Conservation (phyloP, 2,797 vertebrate genomes). For the Cuculus canorus region DNA sequence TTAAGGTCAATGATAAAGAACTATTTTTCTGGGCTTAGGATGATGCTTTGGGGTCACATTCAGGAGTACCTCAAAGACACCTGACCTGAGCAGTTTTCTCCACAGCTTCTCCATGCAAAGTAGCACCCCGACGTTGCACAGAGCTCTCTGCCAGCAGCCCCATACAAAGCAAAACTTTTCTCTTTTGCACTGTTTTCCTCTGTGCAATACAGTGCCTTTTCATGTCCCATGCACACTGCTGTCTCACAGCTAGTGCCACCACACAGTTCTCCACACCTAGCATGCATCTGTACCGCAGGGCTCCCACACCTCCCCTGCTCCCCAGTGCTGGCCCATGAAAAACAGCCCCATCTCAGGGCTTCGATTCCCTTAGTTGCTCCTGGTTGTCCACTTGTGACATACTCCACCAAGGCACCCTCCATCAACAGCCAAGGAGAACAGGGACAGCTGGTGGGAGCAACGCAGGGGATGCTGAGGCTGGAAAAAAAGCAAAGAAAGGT, state of each 20-base stretch:
- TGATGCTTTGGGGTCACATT: background rate
- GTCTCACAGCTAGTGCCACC: background rate
- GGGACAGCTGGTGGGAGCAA: background rate
- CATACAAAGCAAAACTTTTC: accelerated
- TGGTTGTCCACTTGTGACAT: background rate
- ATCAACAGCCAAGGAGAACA: background rate
- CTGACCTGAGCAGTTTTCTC: accelerated
- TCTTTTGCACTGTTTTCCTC: too few species aligned
- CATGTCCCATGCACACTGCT: background rate
- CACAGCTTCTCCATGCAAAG: background rate
- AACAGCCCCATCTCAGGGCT: background rate
- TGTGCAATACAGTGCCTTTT: background rate
- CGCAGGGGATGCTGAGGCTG: background rate
- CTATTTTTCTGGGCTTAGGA: background rate
- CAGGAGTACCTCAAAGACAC: background rate
- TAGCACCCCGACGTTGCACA: background rate
- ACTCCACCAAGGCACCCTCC: background rate
- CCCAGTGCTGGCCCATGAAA: background rate
- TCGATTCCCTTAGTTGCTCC: background rate
- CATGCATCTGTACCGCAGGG: accelerated
- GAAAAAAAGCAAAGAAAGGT: background rate
- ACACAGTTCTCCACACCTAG: background rate
- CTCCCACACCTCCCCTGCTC: background rate
- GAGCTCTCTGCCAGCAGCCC: background rate
- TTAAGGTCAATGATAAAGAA: background rate